Evolutionary conservation across 2,113 vertebrate species (phyloP).

Genomic region (Hepsetus odoe): DNA sequence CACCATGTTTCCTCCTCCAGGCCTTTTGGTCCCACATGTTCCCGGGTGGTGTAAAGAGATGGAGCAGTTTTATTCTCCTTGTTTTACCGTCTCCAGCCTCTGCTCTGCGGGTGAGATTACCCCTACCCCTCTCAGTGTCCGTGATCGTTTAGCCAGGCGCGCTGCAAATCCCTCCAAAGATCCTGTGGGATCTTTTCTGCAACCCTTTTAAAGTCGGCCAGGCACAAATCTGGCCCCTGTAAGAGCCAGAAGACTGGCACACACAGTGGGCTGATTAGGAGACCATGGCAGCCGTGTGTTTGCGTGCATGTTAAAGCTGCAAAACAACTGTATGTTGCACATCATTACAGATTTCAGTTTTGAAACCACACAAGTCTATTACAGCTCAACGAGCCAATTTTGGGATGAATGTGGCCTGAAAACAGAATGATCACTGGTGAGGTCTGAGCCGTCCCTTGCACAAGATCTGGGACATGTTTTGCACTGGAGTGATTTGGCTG

Average conservation of each 20-base stretch:
- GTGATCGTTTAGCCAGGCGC: slow-evolving; percentile 65
- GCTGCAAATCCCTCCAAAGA: slow-evolving; percentile 57
- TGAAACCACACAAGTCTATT: too few species aligned
- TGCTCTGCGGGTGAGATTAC: background rate
- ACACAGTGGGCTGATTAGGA: slow-evolving; percentile 57
- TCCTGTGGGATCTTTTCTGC: slow-evolving; percentile 53
- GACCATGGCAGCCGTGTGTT: background rate
- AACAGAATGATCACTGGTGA: too few species aligned
- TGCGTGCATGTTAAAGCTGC: background rate
- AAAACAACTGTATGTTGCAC: background rate
- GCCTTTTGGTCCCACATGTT: background rate
- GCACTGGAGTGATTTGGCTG: background rate
- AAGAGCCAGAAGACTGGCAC: slow-evolving; percentile 55
- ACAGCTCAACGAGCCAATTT: too few species aligned
- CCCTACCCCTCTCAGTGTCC: slow-evolving; percentile 54
- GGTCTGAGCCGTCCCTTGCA: background rate
- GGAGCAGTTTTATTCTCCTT: background rate
- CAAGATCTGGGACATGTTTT: background rate
- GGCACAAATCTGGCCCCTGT: slow-evolving; percentile 56
- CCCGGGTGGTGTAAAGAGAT: background rate
- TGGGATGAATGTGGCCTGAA: too few species aligned
- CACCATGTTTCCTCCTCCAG: background rate
- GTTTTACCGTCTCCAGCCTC: background rate
- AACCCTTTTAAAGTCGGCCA: slow-evolving; percentile 57
- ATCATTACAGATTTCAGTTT: background rate